Conservation (phyloP, 2,797 vertebrate species). For the Discoglossus pictus region DNA sequence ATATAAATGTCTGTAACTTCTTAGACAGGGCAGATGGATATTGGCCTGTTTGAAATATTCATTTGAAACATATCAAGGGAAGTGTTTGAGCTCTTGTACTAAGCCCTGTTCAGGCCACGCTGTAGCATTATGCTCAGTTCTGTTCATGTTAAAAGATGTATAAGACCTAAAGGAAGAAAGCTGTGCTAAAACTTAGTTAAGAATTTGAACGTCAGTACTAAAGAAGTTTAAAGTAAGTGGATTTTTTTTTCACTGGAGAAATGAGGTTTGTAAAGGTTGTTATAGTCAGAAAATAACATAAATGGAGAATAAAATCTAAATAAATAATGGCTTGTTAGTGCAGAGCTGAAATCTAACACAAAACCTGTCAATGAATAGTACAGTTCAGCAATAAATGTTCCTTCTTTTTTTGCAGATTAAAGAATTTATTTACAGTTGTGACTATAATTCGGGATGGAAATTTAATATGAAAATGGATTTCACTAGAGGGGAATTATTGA, state of each 20-base stretch:
- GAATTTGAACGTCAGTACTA: background rate
- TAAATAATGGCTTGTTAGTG: slow-evolving; percentile 46
- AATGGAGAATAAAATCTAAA: slow-evolving; percentile 33
- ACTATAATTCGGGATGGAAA: slow-evolving; percentile 49
- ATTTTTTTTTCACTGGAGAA: slow-evolving; percentile 31
- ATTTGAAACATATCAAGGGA: slow-evolving; percentile 5
- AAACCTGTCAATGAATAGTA: slow-evolving; percentile 41
- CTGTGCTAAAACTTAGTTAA: background rate
- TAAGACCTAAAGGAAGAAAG: slow-evolving; percentile 12
- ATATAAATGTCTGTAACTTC: background rate
- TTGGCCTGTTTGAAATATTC: slow-evolving; percentile 11
- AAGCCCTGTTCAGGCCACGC: background rate
- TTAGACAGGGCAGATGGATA: slow-evolving; percentile 1
- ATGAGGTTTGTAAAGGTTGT: slow-evolving; percentile 31
- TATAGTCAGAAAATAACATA: slow-evolving; percentile 37
- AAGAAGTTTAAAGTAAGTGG: slow-evolving; percentile 18
- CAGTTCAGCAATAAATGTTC: slow-evolving; percentile 35
- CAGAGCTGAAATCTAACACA: slow-evolving; percentile 39
- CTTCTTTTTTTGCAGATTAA: slow-evolving; percentile 38
- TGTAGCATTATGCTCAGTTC: background rate
- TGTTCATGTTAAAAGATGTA: background rate
- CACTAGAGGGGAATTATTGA: slow-evolving; percentile 45
- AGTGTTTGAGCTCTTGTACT: slow-evolving; percentile 1
- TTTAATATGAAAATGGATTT: slow-evolving; percentile 50
- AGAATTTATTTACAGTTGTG: slow-evolving; percentile 38